Percentiles rank a stretch among this genome's conserved stretches.
phyloP scores from a whole-genome alignment of 2,113 vertebrate genomes.

The Charina bottae region DNA sequence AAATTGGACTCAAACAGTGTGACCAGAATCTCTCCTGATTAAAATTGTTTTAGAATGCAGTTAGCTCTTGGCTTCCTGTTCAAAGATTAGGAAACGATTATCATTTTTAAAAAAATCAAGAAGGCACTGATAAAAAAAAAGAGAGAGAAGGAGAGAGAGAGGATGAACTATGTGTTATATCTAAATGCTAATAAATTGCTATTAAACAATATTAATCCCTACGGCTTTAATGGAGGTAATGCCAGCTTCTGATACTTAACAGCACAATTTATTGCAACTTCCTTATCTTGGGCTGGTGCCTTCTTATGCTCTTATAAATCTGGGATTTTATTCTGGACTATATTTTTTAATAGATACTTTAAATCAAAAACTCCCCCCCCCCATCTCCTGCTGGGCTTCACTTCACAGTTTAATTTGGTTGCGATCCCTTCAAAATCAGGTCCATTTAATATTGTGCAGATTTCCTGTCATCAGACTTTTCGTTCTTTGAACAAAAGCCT shows the following conservation, averaged over 20 bases:
- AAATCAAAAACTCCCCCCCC: conserved; percentile 65
- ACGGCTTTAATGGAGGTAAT: conserved; percentile 42
- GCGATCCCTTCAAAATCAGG: conserved; percentile 65
- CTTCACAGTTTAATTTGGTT: conserved; percentile 68
- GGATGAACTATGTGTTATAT: conserved; percentile 23
- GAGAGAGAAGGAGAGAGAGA: background rate
- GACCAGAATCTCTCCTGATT: conserved; percentile 63
- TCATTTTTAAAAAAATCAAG: conserved; percentile 46
- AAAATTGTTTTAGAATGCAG: conserved; percentile 68
- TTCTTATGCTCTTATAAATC: conserved; percentile 50
- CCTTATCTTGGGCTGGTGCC: conserved; percentile 50
- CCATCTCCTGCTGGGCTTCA: conserved; percentile 64
- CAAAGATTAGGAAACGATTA: conserved; percentile 69
- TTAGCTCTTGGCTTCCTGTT: conserved; percentile 67
- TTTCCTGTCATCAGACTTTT: conserved; percentile 46
- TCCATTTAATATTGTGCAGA: conserved; percentile 62
- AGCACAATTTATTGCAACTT: conserved; percentile 49
- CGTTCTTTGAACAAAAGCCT: background rate
- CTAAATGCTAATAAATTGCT: conserved; percentile 51
- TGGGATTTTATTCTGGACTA: conserved; percentile 63
- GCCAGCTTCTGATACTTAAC: conserved; percentile 56
- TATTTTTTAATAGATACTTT: conserved; percentile 68
- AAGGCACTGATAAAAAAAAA: conserved; percentile 31
- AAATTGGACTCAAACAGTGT: conserved; percentile 65
- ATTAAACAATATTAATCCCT: conserved; percentile 46